Evolutionary conservation across 2,797 vertebrate species (phyloP).

Genomic region (Mionectes olivaceus): DNA sequence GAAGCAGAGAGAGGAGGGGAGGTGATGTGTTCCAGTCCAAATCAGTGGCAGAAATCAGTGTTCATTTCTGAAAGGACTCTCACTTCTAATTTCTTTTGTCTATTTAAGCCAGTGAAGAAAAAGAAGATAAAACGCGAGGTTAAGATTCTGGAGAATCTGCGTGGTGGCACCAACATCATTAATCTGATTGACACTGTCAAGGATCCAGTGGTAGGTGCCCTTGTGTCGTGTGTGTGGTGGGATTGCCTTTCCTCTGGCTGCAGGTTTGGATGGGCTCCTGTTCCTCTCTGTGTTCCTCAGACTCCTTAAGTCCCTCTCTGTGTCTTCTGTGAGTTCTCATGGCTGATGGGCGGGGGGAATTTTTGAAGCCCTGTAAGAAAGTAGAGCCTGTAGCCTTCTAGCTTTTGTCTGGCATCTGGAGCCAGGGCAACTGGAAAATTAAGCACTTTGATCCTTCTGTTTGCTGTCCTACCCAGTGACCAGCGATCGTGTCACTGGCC

Average conservation of each 20-base stretch:
- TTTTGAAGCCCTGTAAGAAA: not conserved
- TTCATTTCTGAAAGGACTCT: slow-evolving; percentile 72
- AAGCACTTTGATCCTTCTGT: not conserved
- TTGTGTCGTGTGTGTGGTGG: not conserved
- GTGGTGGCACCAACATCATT: slow-evolving; percentile 98
- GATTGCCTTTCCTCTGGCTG: not conserved
- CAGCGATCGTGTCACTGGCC: not conserved
- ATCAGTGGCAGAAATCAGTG: not conserved
- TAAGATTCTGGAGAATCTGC: slow-evolving; percentile 97
- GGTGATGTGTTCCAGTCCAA: not conserved
- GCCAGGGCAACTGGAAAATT: not conserved
- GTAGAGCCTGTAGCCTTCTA: not conserved
- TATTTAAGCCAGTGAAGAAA: slow-evolving; percentile 97
- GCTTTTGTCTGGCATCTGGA: not conserved
- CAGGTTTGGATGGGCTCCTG: not conserved
- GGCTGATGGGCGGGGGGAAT: not conserved
- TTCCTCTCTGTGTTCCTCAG: not conserved
- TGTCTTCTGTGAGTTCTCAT: fast-evolving
- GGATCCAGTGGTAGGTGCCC: slow-evolving; percentile 92
- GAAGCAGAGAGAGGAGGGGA: not conserved
- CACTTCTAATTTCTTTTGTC: slow-evolving; percentile 80
- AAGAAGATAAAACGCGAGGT: slow-evolving; percentile 99
- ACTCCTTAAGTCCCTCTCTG: not conserved
- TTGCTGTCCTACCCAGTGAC: not conserved
- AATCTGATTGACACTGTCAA: slow-evolving; percentile 97